Percentiles rank a stretch among this genome's conserved stretches.
Evolutionary conservation across 2,797 vertebrate genomes (phyloP).

Genomic region (Chromis chromis): DNA sequence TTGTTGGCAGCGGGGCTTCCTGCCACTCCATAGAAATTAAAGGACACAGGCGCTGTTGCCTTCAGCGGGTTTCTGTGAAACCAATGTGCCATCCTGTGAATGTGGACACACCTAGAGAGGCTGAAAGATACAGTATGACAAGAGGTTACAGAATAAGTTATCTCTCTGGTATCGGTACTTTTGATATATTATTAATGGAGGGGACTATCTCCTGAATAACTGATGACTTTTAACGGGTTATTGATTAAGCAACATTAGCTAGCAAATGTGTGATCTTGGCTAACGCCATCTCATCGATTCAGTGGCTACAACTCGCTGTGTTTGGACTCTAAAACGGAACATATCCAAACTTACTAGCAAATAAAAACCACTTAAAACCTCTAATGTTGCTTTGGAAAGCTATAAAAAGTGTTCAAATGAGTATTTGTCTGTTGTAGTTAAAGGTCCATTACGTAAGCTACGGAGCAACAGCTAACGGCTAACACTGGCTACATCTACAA

Average conservation of each 20-base stretch:
- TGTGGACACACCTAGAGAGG: slow-evolving; percentile 51
- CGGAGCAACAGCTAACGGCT: slow-evolving; percentile 58
- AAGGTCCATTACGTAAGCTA: slow-evolving; percentile 64
- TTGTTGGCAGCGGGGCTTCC: slow-evolving; percentile 91
- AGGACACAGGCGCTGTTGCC: slow-evolving; percentile 94
- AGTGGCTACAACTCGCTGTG: slow-evolving; percentile 1
- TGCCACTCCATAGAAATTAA: slow-evolving; percentile 95
- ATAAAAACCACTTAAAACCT: not conserved
- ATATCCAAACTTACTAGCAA: not conserved
- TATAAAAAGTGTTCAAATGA: fast-evolving
- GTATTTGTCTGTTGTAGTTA: not conserved
- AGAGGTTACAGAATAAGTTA: not conserved
- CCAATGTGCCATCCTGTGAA: slow-evolving; percentile 93
- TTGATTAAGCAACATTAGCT: not conserved
- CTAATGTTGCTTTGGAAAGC: fast-evolving
- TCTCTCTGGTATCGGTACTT: not conserved
- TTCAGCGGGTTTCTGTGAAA: slow-evolving; percentile 99
- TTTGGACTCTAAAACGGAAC: not conserved
- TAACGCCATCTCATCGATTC: slow-evolving; percentile 26
- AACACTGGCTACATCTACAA: slow-evolving; percentile 41
- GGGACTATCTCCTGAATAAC: fast-evolving
- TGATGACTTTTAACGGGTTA: fast-evolving
- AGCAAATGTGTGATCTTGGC: slow-evolving; percentile 24
- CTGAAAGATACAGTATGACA: not conserved
- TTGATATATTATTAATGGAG: too few relatives aligned